Evolutionary conservation across 1,140 invertebrate genomes (phyloP), one percentile per base, ranked within the genome.

Genomic region (Drosophila pachea): DNA sequence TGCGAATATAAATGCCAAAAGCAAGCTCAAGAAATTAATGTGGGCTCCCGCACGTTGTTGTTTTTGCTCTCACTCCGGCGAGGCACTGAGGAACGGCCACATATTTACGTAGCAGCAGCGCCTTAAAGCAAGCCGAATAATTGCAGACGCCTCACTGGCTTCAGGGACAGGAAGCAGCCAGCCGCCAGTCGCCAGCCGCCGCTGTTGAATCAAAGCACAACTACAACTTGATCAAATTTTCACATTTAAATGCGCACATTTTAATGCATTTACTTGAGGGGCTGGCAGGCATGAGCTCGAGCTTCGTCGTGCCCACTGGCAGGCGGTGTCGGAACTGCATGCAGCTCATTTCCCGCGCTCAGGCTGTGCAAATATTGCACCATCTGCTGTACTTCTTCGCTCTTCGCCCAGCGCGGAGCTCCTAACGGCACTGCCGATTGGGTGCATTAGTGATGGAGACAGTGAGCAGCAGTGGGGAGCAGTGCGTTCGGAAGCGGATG

Each of bases 1-100:
- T 43, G 40, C 60, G 60, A 69, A 52, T 64, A 74, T 74, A 74
- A 74, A 74, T 74, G 73, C 73, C 73, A 74, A 74, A 73, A 74
- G 65, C 59, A 74, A 74, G 63, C 73, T 63, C 65, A 45, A 63
- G 38, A 45, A 68, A 73, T 74, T 74, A 73, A 74, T 74, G 73
- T 59, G 68, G 54, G 56, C 32, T 33, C 16, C 64, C 29, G n/a
- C 12, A 54, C 40, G 61, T 55, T 60, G 42, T 60, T 56, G 56
- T 54, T 54, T 11, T 60, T 68, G 48, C 11, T 62, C 8, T n/a
- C 11, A n/a, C 42, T 31, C n/a, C 8, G 31, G 40, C 40, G n/a
- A 12, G 14, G 40, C 40, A 48, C 11, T n/a, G 9, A 9, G 3
- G 8, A 31, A 14, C n/a, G 50, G 47, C 45, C 67, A 64, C 60